These are phyloP conservation scores for Megalops cyprinoides DNA, from an alignment of 2,797 vertebrate species.

Conservation along the genomic window DNA sequence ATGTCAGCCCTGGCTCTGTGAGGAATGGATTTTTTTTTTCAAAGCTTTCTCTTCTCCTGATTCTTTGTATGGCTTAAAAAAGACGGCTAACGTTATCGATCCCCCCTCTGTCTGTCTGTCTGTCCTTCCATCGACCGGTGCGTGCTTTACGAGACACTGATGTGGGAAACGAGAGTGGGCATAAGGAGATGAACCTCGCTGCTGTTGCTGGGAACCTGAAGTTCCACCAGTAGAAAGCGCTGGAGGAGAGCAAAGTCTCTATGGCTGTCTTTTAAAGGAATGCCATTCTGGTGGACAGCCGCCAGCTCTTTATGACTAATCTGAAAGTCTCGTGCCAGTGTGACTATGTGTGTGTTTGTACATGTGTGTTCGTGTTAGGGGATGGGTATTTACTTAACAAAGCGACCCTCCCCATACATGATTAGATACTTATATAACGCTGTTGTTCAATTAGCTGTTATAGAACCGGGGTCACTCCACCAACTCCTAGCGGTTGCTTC, in stretches of 20 bases:
- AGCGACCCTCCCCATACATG: neutral
- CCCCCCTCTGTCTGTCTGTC: neutral
- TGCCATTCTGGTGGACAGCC: neutral
- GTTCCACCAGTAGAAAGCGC: too few species aligned
- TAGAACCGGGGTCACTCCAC: constrained; percentile 27
- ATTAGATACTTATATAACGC: neutral
- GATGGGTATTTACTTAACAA: neutral
- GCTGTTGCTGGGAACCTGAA: too few species aligned
- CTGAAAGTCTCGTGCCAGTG: neutral
- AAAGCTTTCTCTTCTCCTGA: constrained; percentile 29
- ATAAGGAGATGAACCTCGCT: too few species aligned
- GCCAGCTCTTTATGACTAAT: neutral
- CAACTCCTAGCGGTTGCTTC: constrained; percentile 18
- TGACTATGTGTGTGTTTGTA: neutral
- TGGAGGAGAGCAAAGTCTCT: too few species aligned
- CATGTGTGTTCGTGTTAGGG: neutral
- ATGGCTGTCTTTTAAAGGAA: neutral
- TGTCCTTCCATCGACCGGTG: too few species aligned
- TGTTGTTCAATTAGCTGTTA: constrained; percentile 21
- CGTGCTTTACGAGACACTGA: too few species aligned
- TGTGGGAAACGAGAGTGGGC: too few species aligned
- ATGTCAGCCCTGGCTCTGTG: constrained; percentile 68
- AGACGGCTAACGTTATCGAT: neutral
- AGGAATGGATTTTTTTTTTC: constrained; percentile 46
- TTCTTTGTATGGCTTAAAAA: neutral